Conservation (phyloP, 2,888 invertebrate genomes). For the Plusia festucae region DNA sequence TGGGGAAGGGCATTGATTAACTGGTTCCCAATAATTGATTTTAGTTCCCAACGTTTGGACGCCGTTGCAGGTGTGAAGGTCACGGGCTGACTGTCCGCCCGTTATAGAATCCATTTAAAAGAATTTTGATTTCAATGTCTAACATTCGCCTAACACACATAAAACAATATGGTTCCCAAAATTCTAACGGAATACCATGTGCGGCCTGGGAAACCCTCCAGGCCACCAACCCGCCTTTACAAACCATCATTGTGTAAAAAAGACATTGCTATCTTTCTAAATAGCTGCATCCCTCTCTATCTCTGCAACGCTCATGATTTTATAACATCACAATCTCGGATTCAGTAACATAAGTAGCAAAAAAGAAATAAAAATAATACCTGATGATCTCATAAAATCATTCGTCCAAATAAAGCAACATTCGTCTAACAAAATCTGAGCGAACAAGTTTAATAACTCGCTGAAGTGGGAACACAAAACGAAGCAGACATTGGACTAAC, state of each 20-base stretch:
- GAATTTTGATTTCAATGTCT: no score
- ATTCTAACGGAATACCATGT: no score
- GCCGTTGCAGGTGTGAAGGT: no score
- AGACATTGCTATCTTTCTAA: background rate
- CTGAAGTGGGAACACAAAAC: slow-evolving; percentile 63
- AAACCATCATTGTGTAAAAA: background rate
- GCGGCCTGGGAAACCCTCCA: background rate
- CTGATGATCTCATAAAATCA: background rate
- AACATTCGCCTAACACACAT: no score
- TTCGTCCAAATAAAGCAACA: slow-evolving; percentile 16
- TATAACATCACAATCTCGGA: background rate
- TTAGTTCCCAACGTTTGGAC: no score
- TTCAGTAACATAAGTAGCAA: background rate
- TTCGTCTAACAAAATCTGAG: slow-evolving; percentile 25
- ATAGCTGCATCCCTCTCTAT: background rate
- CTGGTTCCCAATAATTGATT: no score
- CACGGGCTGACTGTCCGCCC: no score
- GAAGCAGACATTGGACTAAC: slow-evolving; percentile 64
- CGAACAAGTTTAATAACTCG: slow-evolving; percentile 50
- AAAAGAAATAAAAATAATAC: background rate
- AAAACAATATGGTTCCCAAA: no score
- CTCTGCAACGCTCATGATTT: background rate
- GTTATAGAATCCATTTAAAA: no score
- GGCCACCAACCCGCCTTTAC: background rate
- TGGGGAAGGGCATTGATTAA: no score